Evolutionary conservation across 2,113 vertebrate species (phyloP), one percentile per base, ranked within the genome.

Genomic region (Leptocoma aspasia): DNA sequence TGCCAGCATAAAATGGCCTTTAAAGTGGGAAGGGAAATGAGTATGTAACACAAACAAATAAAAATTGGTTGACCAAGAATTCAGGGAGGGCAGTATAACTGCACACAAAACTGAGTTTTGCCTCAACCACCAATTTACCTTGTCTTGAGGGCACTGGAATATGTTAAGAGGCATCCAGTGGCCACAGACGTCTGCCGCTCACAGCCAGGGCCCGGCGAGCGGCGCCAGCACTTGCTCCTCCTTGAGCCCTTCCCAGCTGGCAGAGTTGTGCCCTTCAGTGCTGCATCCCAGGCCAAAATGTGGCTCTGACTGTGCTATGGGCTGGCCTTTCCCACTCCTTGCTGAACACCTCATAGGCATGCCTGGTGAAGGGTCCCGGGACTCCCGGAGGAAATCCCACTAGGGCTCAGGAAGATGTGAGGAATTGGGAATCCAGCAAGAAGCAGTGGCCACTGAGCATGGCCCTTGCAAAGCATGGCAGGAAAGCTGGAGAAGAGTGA

Each of bases 71-170:
- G 94, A 96, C 96, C 96, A 93, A 94, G 92, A 96, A 96, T 96
- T 94, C 86, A 86, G 86, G 70, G 78, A 95, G 88, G 0, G n/a
- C 82, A 94, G 64, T 79, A 81, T 68, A 95, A 96, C 94, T 89
- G 93, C 92, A 95, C 81, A 80, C 77, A 94, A 89, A 94, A 93
- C 82, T 88, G 65, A 88, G 45, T 92, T 96, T 92, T 96, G 93
- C 89, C 95, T 96, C 93, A 97, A 94, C 96, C 96, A 89, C 94
- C 92, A 96, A 97, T 97, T 97, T 97, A 93, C 96, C 94, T 97
- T 96, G 97, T 97, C 93, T 96, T 97, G 96, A 96, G 95, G 95
- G 96, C 93, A 70, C 90, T 92, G 93, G 95, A 92, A 96, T 96
- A 96, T 96, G 96, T 96, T 96, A 95, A 96, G 96, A 96, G 84